Evolutionary conservation across 2,797 vertebrate species (phyloP), one percentile per base, ranked within the genome.

Genomic region (Bufotes viridis): DNA sequence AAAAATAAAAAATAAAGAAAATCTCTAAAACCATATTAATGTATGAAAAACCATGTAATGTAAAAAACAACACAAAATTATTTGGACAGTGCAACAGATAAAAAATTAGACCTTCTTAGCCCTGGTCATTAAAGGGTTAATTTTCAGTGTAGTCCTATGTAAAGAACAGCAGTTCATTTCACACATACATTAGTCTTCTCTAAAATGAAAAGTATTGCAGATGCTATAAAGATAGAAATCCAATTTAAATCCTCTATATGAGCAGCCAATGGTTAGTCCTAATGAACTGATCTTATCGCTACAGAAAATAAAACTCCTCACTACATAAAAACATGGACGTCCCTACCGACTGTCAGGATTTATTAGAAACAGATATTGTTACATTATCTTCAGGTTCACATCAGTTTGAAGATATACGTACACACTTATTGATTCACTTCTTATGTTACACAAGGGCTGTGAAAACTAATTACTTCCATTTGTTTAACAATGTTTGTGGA

Each of bases 321-420:
- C 51, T 51, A 67, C 63, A 29, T 24, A 65, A 51, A 22, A 51
- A 49, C 61, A 14, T 20, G 51, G 74, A 51, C 9, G 8, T 85
- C 26, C 72, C 55, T 29, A 63, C 57, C 65, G 15, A 10, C 10
- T 78, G 83, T n/a, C 70, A n/a, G 20, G 29, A 78, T 24, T 51
- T 20, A 6, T 55, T 24, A 57, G 20, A 65, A 78, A 29, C 84
- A 63, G 58, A 65, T 78, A 78, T 67, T 65, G 60, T 67, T 63
- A 85, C 8, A 34, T 65, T 76, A 85, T 85, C 72, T 85, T 75
- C 29, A 78, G 22, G 20, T 86, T 79, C 76, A 79, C 83, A 78
- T 76, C 15, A 53, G 29, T 84, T 90, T 89, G 20, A 63, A 63
- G n/a, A 67, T 60, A 78, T 67, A 29, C 78, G 72, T 63, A n/a